Conservation (phyloP, 2,797 vertebrate genomes). For the Acrossocheilus fasciatus region DNA sequence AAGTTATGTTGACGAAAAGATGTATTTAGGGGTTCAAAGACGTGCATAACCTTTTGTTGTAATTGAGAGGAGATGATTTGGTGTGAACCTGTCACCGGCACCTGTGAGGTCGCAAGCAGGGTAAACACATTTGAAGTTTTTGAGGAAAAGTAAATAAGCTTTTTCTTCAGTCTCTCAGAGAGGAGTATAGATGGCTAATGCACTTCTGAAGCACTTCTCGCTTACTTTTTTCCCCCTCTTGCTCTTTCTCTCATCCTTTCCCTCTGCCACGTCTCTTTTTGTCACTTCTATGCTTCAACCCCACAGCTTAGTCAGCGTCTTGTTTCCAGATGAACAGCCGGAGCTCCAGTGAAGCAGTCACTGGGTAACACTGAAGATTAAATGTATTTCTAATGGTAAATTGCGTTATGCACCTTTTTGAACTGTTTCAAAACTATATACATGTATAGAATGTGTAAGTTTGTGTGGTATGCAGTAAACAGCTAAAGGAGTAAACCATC, state of each 20-base stretch:
- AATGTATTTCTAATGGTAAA: background rate
- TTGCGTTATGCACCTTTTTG: background rate
- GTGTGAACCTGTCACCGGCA: background rate
- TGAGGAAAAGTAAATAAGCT: slow-evolving; percentile 25
- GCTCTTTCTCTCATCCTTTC: slow-evolving; percentile 20
- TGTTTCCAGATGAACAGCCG: background rate
- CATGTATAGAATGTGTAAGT: background rate
- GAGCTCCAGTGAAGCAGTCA: slow-evolving; percentile 27
- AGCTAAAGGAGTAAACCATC: background rate
- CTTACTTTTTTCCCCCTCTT: background rate
- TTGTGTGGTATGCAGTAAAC: background rate
- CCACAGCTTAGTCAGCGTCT: background rate
- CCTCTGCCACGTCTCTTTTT: slow-evolving; percentile 2
- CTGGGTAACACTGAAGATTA: background rate
- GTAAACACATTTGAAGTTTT: slow-evolving; percentile 16
- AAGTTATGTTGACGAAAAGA: slow-evolving; percentile 12
- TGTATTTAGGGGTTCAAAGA: background rate
- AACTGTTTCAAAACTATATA: background rate
- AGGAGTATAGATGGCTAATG: background rate
- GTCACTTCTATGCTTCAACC: background rate
- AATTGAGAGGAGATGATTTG: slow-evolving; percentile 7
- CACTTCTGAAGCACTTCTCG: background rate
- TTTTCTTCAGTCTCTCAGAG: slow-evolving; percentile 5
- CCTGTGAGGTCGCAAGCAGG: slow-evolving; percentile 9
- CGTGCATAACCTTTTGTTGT: slow-evolving; percentile 4